A percentile compares a stretch with the other conserved stretches of the same genome.
Conservation (phyloP, 2,797 vertebrate species). For the Limosa lapponica region DNA sequence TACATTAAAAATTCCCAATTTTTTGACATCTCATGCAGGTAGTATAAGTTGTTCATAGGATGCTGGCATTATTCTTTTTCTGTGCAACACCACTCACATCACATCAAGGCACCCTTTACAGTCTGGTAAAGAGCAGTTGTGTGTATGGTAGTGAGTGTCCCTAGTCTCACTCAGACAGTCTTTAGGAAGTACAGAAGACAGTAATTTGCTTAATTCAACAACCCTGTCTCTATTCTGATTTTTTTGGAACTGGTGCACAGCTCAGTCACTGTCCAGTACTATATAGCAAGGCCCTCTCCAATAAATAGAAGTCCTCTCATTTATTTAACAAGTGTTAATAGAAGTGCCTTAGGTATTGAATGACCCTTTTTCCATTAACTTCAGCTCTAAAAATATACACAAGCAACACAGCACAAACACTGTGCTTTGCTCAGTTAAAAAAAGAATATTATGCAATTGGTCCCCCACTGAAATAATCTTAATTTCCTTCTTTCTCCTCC, state of each 20-base stretch:
- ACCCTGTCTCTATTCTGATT: neutral
- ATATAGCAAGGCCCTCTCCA: neutral
- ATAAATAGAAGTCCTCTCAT: neutral
- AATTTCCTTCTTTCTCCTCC: conserved; percentile 30
- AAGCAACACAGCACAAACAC: neutral
- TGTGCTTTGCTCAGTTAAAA: neutral
- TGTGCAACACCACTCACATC: neutral
- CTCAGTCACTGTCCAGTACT: neutral
- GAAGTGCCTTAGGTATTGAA: neutral
- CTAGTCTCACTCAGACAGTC: neutral
- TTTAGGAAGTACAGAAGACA: neutral
- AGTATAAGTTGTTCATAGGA: neutral
- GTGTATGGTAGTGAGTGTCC: neutral
- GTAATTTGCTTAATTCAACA: neutral
- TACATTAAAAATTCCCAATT: neutral
- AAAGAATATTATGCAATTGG: neutral
- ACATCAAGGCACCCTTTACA: neutral
- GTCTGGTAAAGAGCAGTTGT: neutral
- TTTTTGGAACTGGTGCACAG: neutral
- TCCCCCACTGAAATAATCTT: neutral
- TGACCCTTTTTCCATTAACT: neutral
- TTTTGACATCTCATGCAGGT: neutral
- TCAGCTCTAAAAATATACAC: neutral
- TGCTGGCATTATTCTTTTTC: neutral
- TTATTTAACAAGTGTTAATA: neutral